Conservation (phyloP, 2,797 vertebrate genomes). For the Amblyopsis hoosieri region DNA sequence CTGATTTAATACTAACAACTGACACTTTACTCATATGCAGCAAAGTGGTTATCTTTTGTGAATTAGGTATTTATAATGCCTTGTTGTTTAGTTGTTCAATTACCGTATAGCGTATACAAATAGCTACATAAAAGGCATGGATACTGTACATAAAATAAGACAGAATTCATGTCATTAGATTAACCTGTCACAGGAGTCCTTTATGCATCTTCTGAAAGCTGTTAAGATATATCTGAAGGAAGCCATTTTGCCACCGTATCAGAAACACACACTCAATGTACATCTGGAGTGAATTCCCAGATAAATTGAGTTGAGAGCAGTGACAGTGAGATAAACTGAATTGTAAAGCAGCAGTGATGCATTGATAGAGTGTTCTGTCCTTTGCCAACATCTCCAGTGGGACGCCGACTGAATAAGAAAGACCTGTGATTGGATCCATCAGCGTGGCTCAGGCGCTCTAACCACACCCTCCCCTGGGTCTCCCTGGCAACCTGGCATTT, state of each 20-base stretch:
- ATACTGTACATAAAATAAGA: slow-evolving; percentile 63
- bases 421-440: slow-evolving; percentile 60
- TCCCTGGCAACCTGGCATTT: slow-evolving; percentile 6
- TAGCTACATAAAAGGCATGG: slow-evolving; percentile 69
- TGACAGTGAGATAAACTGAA: slow-evolving; percentile 62
- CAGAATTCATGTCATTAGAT: slow-evolving; percentile 69
- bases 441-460: slow-evolving; percentile 27
- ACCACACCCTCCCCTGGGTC: slow-evolving; percentile 7
- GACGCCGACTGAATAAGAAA: slow-evolving; percentile 49
- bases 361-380: slow-evolving; percentile 55
- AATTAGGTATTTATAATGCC: slow-evolving; percentile 63
- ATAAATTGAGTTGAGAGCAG: slow-evolving; percentile 69
- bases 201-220: slow-evolving; percentile 71
- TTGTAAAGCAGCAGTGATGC: slow-evolving; percentile 64
- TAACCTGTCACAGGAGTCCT: slow-evolving; percentile 70
- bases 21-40: slow-evolving; percentile 44
- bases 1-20: slow-evolving; percentile 53
- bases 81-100: slow-evolving; percentile 71
- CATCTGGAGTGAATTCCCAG: slow-evolving; percentile 53
- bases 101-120: slow-evolving; percentile 64
- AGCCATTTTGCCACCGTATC: slow-evolving; percentile 60
- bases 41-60: slow-evolving; percentile 22
- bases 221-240: slow-evolving; percentile 64
- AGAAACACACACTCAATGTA: slow-evolving; percentile 47
- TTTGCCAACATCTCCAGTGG: slow-evolving; percentile 51